Percentiles rank a stretch among this genome's conserved stretches.
phyloP scores from a whole-genome alignment of 2,888 invertebrate genomes.

The Tipula confusa region DNA sequence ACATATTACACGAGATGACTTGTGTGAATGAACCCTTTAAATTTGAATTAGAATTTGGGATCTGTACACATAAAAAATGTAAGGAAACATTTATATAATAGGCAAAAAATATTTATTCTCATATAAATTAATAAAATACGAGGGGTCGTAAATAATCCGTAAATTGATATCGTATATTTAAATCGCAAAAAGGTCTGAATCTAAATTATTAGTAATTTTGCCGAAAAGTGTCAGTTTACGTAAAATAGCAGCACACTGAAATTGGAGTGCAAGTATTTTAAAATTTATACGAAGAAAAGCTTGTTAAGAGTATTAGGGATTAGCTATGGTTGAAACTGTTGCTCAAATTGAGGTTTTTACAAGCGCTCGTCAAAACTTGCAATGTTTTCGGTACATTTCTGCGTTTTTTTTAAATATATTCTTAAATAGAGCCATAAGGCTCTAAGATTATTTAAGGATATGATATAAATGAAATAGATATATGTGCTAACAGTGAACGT shows the following conservation, averaged over 20 bases:
- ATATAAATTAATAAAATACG: neutral
- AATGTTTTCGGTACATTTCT: too few relatives aligned
- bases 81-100: neutral
- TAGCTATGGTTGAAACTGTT: too few relatives aligned
- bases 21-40: neutral
- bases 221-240: neutral
- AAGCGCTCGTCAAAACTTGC: too few relatives aligned
- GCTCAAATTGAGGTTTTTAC: too few relatives aligned
- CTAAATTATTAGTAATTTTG: neutral
- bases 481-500: too few relatives aligned
- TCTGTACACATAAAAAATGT: neutral
- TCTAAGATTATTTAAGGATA: too few relatives aligned
- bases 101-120: neutral
- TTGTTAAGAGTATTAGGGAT: too few relatives aligned
- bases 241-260: neutral
- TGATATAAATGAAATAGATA: too few relatives aligned
- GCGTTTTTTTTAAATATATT: too few relatives aligned
- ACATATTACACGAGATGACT: neutral
- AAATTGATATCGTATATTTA: neutral
- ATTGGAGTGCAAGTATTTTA: neutral
- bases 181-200: neutral
- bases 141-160: neutral
- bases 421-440: too few relatives aligned
- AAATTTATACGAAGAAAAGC: too few relatives aligned
- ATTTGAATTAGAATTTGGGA: neutral